Evolutionary conservation across 2,797 vertebrate genomes (phyloP).

Genomic region (Helostoma temminkii): DNA sequence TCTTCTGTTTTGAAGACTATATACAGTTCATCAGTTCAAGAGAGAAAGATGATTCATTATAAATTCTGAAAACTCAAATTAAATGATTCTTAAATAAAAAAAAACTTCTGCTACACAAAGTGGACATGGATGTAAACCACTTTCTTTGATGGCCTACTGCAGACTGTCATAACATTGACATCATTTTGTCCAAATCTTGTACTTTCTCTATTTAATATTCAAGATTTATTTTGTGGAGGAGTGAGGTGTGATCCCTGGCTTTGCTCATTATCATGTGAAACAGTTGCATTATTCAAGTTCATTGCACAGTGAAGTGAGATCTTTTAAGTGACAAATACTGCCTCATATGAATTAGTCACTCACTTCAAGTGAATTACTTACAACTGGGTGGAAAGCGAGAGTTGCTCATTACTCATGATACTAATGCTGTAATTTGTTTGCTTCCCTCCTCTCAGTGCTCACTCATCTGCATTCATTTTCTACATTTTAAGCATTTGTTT

Average conservation of each 20-base stretch:
- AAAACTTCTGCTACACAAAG: neutral
- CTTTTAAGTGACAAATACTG: conserved; percentile 48
- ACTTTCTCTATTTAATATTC: conserved; percentile 32
- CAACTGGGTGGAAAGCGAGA: conserved; percentile 48
- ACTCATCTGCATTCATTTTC: conserved; percentile 46
- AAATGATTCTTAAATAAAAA: neutral
- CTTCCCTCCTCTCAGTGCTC: conserved; percentile 15
- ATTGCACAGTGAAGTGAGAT: conserved; percentile 39
- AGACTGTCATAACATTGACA: conserved; percentile 18
- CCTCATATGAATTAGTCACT: conserved; percentile 62
- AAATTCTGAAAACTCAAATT: conserved; percentile 2
- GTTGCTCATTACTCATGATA: conserved; percentile 58
- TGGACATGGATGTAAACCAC: no score
- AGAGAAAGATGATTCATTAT: neutral
- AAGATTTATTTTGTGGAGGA: conserved; percentile 43
- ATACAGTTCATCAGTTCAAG: neutral
- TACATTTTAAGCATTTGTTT: conserved; percentile 42
- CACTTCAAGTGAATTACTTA: conserved; percentile 64
- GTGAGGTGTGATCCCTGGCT: conserved; percentile 35
- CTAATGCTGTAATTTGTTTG: conserved; percentile 55
- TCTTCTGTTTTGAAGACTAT: neutral
- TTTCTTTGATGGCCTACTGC: neutral
- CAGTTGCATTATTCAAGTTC: conserved; percentile 51
- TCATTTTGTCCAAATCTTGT: neutral
- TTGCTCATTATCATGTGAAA: conserved; percentile 55